phyloP scores from a whole-genome alignment of 2,888 invertebrate genomes.

The Ectemnius lituratus region DNA sequence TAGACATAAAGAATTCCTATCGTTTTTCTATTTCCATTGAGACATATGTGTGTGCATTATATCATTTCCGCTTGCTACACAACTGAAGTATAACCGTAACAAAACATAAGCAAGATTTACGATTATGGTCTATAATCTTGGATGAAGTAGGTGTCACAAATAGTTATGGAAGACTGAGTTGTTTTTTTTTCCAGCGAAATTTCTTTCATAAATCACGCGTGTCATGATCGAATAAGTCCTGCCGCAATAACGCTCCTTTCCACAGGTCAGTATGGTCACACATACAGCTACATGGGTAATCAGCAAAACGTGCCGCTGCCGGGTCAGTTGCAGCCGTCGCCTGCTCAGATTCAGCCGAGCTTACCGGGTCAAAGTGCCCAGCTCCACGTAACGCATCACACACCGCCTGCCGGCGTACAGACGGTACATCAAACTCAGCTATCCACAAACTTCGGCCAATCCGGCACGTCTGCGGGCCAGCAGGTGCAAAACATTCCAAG shows the following conservation, averaged over 20 bases:
- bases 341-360: slow-evolving; percentile 68
- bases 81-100: too few relatives aligned
- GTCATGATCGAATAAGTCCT: not conserved
- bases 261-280: slow-evolving; percentile 67
- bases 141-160: too few relatives aligned
- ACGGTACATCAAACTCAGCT: slow-evolving; percentile 75
- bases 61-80: too few relatives aligned
- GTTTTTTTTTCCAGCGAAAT: too few relatives aligned
- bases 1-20: not conserved
- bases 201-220: too few relatives aligned
- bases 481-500: slow-evolving; percentile 66
- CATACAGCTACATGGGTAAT: slow-evolving; percentile 68
- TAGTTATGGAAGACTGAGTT: too few relatives aligned
- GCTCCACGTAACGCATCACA: slow-evolving; percentile 73
- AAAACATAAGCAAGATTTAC: too few relatives aligned
- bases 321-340: slow-evolving; percentile 71
- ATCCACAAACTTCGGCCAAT: slow-evolving; percentile 65
- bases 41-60: too few relatives aligned
- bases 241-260: not conserved
- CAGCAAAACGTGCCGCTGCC: slow-evolving; percentile 70
- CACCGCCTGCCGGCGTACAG: slow-evolving; percentile 73
- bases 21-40: not conserved
- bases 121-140: too few relatives aligned
- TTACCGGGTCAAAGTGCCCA: slow-evolving; percentile 74
- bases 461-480: slow-evolving; percentile 58